These are phyloP conservation scores for Anticlea derivata DNA, from an alignment of 2,888 invertebrate species.

Conservation along the genomic window DNA sequence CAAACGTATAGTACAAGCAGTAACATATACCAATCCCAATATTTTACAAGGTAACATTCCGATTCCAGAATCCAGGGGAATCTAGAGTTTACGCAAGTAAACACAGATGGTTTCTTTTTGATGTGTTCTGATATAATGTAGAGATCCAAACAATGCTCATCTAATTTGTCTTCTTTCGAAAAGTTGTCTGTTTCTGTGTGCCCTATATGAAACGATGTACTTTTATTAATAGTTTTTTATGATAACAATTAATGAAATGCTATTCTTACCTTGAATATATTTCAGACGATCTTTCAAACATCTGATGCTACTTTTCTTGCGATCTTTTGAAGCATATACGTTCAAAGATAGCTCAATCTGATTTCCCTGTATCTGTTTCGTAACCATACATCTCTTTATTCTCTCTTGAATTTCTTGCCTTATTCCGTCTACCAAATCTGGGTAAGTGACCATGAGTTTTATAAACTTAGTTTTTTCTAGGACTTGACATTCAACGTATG, in stretches of 20 bases:
- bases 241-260: not conserved
- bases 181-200: slow-evolving; percentile 57
- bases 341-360: slow-evolving; percentile 58
- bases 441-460: slow-evolving; percentile 75
- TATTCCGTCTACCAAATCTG: slow-evolving; percentile 64
- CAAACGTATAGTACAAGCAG: slow-evolving; percentile 67
- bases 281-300: slow-evolving; percentile 75
- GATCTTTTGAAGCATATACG: slow-evolving; percentile 73
- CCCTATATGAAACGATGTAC: slow-evolving; percentile 43
- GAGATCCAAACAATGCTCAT: slow-evolving; percentile 69
- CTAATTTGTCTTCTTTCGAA: slow-evolving; percentile 61
- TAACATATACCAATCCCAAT: slow-evolving; percentile 77
- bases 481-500: slow-evolving; percentile 81
- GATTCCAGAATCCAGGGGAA: slow-evolving; percentile 80
- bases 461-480: slow-evolving; percentile 76
- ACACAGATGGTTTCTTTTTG: slow-evolving; percentile 62
- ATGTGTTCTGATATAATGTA: slow-evolving; percentile 76
- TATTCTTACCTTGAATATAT: slow-evolving; percentile 66
- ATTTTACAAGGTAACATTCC: slow-evolving; percentile 68
- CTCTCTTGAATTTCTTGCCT: slow-evolving; percentile 60
- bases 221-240: not conserved
- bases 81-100: slow-evolving; percentile 63
- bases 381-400: slow-evolving; percentile 53
- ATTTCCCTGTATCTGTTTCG: slow-evolving; percentile 42
- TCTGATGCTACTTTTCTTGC: slow-evolving; percentile 76